Percentiles rank a stretch among this genome's conserved stretches.
phyloP scores from a whole-genome alignment of 2,797 vertebrate species.

The Eospalax fontanierii region DNA sequence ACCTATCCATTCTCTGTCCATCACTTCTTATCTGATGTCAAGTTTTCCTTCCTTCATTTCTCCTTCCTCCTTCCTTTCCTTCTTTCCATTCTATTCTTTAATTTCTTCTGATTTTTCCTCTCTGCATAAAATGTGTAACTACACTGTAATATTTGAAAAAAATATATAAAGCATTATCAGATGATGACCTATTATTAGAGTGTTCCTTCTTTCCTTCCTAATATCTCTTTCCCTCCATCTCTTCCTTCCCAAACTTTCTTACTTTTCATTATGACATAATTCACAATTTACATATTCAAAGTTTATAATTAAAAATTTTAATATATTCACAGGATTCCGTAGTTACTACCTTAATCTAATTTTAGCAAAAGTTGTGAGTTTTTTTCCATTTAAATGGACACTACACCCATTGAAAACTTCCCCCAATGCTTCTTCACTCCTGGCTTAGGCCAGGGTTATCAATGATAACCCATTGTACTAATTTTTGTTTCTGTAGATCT shows the following conservation, averaged over 20 bases:
- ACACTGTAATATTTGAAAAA: background rate
- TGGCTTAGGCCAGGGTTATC: background rate
- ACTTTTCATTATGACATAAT: background rate
- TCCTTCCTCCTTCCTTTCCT: background rate
- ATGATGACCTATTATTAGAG: background rate
- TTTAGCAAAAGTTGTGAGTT: background rate
- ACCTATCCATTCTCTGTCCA: background rate
- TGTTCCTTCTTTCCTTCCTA: background rate
- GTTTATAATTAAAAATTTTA: background rate
- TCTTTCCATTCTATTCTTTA: too few species aligned
- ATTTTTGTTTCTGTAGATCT: background rate
- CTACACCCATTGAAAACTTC: background rate
- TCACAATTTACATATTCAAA: background rate
- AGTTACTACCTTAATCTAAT: background rate
- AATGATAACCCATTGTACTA: background rate
- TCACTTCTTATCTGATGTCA: background rate
- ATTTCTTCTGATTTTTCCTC: too few species aligned
- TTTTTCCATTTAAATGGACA: background rate
- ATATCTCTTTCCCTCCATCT: background rate
- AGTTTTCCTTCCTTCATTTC: too few species aligned
- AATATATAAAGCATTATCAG: background rate
- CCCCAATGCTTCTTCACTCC: background rate
- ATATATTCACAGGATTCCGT: background rate
- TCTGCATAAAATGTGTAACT: background rate
- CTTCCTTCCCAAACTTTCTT: rapidly evolving